These are phyloP conservation scores for Lasius platythorax DNA, from an alignment of 2,888 invertebrate genomes.

Conservation along the genomic window DNA sequence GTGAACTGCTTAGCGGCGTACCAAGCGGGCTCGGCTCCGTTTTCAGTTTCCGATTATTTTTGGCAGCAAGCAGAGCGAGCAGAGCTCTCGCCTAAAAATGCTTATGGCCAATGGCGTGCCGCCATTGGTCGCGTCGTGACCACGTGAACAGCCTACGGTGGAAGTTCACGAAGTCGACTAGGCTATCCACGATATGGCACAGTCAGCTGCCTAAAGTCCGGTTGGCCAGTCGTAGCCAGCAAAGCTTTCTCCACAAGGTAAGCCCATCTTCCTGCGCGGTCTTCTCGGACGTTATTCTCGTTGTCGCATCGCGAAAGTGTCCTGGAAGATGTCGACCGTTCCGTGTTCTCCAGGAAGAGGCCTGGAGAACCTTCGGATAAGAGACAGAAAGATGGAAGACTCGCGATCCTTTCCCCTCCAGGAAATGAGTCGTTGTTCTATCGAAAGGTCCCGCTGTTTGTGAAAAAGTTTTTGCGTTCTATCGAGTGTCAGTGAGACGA, in stretches of 20 bases:
- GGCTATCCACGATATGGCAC: slow-evolving; percentile 87
- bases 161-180: slow-evolving; percentile 80
- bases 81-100: slow-evolving; percentile 83
- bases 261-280: slow-evolving; percentile 54
- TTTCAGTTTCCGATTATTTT: slow-evolving; percentile 85
- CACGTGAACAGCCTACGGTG: slow-evolving; percentile 86
- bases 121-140: slow-evolving; percentile 65
- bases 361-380: slow-evolving; percentile 17
- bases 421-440: slow-evolving; percentile 19
- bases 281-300: not conserved
- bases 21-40: slow-evolving; percentile 79
- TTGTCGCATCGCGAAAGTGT: not conserved
- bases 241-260: slow-evolving; percentile 75
- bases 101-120: slow-evolving; percentile 78
- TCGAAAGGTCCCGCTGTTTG: slow-evolving; percentile 20
- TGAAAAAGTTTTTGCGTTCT: slow-evolving; percentile 28
- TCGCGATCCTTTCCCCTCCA: slow-evolving; percentile 3
- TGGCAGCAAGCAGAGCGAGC: slow-evolving; percentile 77
- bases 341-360: slow-evolving; percentile 14
- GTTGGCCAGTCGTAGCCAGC: slow-evolving; percentile 87
- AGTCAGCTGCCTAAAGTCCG: slow-evolving; percentile 88
- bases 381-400: slow-evolving; percentile 10
- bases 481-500: slow-evolving; percentile 71
- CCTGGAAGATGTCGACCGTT: slow-evolving; percentile 30
- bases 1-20: slow-evolving; percentile 35